A percentile compares a stretch with the other conserved stretches of the same genome.
phyloP scores from a whole-genome alignment of 2,113 vertebrate genomes.

The Heterotis niloticus region DNA sequence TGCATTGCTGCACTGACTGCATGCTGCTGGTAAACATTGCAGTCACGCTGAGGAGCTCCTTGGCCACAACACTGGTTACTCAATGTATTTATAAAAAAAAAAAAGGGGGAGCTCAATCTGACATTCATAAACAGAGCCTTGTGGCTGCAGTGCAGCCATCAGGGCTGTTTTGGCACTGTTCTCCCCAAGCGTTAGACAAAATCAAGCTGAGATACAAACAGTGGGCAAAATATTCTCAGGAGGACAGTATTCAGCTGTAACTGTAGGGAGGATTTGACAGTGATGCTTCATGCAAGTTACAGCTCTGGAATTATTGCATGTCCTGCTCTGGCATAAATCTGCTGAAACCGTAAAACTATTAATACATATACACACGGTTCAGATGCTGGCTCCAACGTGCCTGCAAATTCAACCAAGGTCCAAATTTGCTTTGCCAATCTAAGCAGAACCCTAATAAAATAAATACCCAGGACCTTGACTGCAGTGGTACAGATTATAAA shows the following conservation, averaged over 20 bases:
- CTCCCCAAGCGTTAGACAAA: constrained; percentile 4
- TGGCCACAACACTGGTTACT: neutral
- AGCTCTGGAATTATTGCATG: constrained; percentile 2
- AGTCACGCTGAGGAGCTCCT: neutral
- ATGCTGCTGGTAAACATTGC: neutral
- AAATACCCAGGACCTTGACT: neutral
- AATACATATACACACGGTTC: neutral
- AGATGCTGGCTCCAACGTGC: neutral
- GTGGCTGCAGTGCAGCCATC: neutral
- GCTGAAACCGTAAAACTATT: neutral
- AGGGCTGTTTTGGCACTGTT: constrained; percentile 15
- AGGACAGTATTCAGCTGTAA: neutral
- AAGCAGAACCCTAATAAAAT: constrained; percentile 6
- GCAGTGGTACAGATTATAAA: neutral
- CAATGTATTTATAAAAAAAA: too few species aligned
- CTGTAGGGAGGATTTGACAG: neutral
- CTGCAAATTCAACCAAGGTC: neutral
- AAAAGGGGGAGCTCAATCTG: too few species aligned
- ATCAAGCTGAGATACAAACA: neutral
- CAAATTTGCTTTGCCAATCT: too few species aligned
- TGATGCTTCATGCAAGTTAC: neutral
- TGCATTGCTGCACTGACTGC: neutral
- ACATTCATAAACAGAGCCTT: neutral
- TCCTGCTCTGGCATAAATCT: neutral
- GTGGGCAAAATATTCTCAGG: neutral